Evolutionary conservation across 2,888 invertebrate species (phyloP).

Genomic region (Tuta absoluta): DNA sequence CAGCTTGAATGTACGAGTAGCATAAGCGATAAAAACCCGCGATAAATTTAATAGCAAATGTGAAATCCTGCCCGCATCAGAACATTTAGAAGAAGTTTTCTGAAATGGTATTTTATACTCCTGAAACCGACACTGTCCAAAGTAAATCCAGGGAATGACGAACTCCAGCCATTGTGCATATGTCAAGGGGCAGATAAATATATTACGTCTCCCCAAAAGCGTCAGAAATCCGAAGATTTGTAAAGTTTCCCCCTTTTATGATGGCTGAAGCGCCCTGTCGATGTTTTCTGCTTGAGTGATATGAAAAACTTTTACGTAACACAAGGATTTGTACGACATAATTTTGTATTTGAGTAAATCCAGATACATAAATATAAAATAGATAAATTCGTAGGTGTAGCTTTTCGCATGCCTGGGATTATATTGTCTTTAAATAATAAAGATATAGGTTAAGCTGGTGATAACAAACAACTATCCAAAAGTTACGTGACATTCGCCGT

Average conservation of each 20-base stretch:
- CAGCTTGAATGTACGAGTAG: too few species aligned
- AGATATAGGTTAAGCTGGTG: too few species aligned
- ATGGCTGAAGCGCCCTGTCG: constrained; percentile 69
- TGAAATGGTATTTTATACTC: neutral
- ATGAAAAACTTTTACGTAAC: constrained; percentile 67
- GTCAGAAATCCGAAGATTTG: constrained; percentile 79
- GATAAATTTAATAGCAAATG: too few species aligned
- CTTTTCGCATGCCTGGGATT: too few species aligned
- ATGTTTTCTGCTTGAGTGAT: constrained; percentile 73
- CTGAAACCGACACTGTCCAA: constrained; percentile 38
- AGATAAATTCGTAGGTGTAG: too few species aligned
- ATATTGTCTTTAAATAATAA: too few species aligned
- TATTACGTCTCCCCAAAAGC: constrained; percentile 77
- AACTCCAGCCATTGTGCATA: constrained; percentile 71
- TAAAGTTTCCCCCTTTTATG: constrained; percentile 79
- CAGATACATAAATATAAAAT: too few species aligned
- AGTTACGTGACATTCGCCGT: too few species aligned
- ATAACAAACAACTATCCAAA: too few species aligned
- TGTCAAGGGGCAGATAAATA: constrained; percentile 79
- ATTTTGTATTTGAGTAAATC: neutral
- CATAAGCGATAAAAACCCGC: too few species aligned
- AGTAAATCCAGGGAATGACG: constrained; percentile 62
- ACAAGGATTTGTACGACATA: neutral
- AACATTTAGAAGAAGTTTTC: too few species aligned
- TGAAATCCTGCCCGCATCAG: too few species aligned